Percentiles rank a stretch among this genome's conserved stretches.
Conservation (phyloP, 1,140 invertebrate species). For the Plectus sambesii region DNA sequence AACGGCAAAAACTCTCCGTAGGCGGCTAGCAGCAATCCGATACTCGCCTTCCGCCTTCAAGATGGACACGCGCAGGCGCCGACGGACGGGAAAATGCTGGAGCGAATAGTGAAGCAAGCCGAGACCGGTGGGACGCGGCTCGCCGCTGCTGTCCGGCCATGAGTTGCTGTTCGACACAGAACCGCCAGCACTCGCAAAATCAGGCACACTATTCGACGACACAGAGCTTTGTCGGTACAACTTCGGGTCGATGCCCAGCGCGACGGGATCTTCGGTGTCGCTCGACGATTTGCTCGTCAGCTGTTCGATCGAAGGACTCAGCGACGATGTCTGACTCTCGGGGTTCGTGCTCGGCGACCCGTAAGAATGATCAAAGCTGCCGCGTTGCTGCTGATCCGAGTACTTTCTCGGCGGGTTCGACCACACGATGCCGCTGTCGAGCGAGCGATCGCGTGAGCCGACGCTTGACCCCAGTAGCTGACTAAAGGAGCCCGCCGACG, state of each 20-base stretch:
- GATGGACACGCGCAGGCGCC: conserved; percentile 36
- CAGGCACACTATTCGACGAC: too few relatives aligned
- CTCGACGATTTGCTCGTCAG: conserved; percentile 28
- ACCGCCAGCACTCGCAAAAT: too few relatives aligned
- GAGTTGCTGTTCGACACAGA: conserved; percentile 21
- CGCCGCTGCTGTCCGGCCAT: conserved; percentile 19
- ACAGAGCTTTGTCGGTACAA: conserved; percentile 24
- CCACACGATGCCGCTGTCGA: too few relatives aligned
- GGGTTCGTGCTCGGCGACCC: conserved; percentile 4
- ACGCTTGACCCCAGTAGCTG: too few relatives aligned
- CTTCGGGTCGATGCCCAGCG: conserved; percentile 35
- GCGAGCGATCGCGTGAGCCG: too few relatives aligned
- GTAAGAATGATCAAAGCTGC: conserved; percentile 15
- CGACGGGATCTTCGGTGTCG: conserved; percentile 31
- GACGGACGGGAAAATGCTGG: conserved; percentile 45
- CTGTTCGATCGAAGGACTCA: conserved; percentile 33
- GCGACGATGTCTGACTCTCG: conserved; percentile 14
- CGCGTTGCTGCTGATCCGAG: too few relatives aligned
- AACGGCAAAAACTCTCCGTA: conserved; percentile 3
- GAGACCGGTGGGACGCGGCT: conserved; percentile 36
- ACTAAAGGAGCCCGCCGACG: too few relatives aligned
- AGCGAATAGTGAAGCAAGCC: conserved; percentile 41
- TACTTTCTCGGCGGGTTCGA: too few relatives aligned
- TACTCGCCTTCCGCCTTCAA: conserved; percentile 42
- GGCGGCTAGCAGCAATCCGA: too few relatives aligned